Evolutionary conservation across 1,140 invertebrate species (phyloP).

Genomic region (Yoshiicerus persimilis): DNA sequence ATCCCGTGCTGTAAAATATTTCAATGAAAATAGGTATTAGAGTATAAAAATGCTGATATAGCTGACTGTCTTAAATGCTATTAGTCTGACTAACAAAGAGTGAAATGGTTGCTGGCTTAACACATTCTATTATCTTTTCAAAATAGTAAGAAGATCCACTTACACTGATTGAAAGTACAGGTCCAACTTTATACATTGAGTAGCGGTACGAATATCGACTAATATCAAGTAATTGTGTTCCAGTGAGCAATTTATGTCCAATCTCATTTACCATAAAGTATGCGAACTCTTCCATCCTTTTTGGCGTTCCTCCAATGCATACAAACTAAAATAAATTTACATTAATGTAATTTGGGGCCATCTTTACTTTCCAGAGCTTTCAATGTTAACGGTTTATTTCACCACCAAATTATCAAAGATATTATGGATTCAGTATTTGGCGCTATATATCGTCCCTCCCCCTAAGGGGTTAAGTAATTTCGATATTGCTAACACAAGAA

Average conservation of each 20-base stretch:
- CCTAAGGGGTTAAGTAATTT: no score
- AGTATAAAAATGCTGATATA: background rate
- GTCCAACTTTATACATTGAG: slow-evolving; percentile 97
- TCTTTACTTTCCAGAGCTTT: background rate
- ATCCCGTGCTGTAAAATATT: slow-evolving; percentile 77
- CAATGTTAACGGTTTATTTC: no score
- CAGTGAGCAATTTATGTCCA: slow-evolving; percentile 82
- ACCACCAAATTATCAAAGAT: no score
- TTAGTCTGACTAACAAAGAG: no score
- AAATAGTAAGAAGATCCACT: slow-evolving; percentile 57
- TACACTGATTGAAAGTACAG: slow-evolving; percentile 86
- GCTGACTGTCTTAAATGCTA: background rate
- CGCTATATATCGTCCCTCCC: no score
- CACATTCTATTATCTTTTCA: background rate
- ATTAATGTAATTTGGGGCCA: no score
- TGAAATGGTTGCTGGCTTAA: no score
- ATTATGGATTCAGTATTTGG: no score
- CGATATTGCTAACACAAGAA: no score
- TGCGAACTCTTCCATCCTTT: slow-evolving; percentile 91
- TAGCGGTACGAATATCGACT: slow-evolving; percentile 91
- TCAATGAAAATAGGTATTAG: background rate
- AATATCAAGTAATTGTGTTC: slow-evolving; percentile 83
- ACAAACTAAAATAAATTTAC: slow-evolving; percentile 75
- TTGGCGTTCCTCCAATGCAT: slow-evolving; percentile 95
- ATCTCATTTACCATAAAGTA: slow-evolving; percentile 88